Conservation (phyloP, 2,888 invertebrate species). For the Andrena minutula region DNA sequence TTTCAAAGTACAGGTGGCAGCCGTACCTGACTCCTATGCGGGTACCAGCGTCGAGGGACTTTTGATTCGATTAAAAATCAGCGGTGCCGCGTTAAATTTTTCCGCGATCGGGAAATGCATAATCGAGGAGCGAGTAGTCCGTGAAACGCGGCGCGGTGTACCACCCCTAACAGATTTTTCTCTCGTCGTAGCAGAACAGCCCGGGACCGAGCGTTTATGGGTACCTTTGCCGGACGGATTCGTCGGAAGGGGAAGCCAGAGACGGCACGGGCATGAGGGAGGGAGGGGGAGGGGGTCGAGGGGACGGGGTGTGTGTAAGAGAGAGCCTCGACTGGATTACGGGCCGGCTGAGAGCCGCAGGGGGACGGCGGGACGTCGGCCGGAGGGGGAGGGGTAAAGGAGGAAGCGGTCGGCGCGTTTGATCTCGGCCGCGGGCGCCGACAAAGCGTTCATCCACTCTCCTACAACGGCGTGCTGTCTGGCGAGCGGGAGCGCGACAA, state of each 20-base stretch:
- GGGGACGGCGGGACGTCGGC: conserved; percentile 73
- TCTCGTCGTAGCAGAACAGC: conserved; percentile 52
- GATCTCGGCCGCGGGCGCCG: conserved; percentile 84
- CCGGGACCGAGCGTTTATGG: conserved; percentile 59
- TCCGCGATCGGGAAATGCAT: conserved; percentile 39
- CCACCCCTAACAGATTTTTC: conserved; percentile 57
- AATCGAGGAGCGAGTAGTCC: conserved; percentile 10
- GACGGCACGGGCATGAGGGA: conserved; percentile 5
- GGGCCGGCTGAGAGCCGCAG: conserved; percentile 57
- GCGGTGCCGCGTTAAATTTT: conserved; percentile 51
- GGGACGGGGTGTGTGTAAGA: conserved; percentile 42
- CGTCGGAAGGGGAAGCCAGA: conserved; percentile 40
- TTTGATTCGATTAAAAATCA: conserved; percentile 30
- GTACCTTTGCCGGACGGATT: conserved; percentile 64
- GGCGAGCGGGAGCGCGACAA: conserved; percentile 61
- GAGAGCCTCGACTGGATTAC: conserved; percentile 70
- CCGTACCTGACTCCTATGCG: too few relatives aligned
- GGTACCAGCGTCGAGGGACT: neutral
- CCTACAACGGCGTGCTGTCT: conserved; percentile 75
- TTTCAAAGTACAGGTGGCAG: too few relatives aligned
- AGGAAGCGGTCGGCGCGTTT: conserved; percentile 81
- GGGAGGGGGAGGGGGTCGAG: conserved; percentile 32
- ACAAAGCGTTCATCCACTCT: conserved; percentile 82
- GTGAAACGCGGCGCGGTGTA: conserved; percentile 45
- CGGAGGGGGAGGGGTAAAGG: conserved; percentile 74